phyloP scores from a whole-genome alignment of 2,113 vertebrate genomes.

The Macaca mulatta region DNA sequence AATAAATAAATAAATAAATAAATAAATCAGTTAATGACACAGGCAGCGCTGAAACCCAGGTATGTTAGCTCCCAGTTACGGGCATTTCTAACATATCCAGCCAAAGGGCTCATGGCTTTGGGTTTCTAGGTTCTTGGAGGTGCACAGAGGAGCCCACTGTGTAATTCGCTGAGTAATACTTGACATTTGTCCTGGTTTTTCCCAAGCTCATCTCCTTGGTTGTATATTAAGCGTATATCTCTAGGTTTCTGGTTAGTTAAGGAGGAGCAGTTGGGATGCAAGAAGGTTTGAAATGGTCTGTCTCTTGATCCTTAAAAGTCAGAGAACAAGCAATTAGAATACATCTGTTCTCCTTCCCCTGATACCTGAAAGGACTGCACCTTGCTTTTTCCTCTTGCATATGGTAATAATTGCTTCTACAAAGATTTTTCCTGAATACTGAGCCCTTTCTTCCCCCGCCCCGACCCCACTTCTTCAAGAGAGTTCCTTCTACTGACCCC shows the following conservation, averaged over 20 bases:
- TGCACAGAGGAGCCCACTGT: neutral
- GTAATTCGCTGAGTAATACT: neutral
- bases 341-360: neutral
- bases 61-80: neutral
- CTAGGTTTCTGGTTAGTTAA: neutral
- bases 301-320: neutral
- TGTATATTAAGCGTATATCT: neutral
- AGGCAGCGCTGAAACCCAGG: neutral
- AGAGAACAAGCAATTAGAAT: neutral
- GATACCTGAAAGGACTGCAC: neutral
- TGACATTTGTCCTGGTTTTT: neutral
- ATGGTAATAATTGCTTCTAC: neutral
- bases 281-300: neutral
- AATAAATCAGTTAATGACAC: neutral
- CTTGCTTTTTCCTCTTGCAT: neutral
- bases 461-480: neutral
- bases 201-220: neutral
- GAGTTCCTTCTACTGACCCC: neutral
- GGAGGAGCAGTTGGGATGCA: neutral
- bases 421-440: neutral
- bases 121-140: neutral
- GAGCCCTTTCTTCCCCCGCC: neutral
- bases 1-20: too few species aligned
- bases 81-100: neutral
- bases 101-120: neutral